These are phyloP conservation scores for Archips xylosteana DNA, from an alignment of 2,888 invertebrate genomes.

Conservation along the genomic window DNA sequence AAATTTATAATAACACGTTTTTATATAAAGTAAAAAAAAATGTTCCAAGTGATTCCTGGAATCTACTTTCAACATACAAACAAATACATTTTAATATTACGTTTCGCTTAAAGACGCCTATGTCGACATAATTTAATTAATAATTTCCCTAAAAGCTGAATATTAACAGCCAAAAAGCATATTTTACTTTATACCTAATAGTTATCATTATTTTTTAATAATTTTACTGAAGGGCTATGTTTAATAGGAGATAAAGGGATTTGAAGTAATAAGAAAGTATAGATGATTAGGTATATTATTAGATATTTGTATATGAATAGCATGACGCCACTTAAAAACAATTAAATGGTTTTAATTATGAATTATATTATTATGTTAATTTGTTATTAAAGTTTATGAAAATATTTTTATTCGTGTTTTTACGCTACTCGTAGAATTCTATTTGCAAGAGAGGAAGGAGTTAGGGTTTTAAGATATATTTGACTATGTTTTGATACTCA, in stretches of 20 bases:
- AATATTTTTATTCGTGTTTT: conserved; percentile 19
- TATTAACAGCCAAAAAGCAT: conserved; percentile 31
- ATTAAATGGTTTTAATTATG: background rate
- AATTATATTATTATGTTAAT: background rate
- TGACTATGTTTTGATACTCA: conserved; percentile 39
- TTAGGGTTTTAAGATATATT: conserved; percentile 1
- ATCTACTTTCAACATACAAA: conserved; percentile 31
- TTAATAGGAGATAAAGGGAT: background rate
- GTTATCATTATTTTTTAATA: background rate
- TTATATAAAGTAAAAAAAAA: background rate
- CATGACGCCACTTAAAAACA: background rate
- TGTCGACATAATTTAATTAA: background rate
- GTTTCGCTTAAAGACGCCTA: conserved; percentile 9
- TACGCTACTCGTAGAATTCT: conserved; percentile 26
- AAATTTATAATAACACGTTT: conserved; percentile 16
- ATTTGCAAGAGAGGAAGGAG: conserved; percentile 30
- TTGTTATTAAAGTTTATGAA: conserved; percentile 13
- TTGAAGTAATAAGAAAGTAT: background rate
- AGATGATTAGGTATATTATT: background rate
- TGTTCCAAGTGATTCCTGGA: conserved; percentile 32
- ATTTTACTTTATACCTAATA: conserved; percentile 1
- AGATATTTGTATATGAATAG: background rate
- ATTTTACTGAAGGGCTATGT: conserved; percentile 1
- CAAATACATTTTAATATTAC: conserved; percentile 20
- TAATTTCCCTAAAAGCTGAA: conserved; percentile 24